Percentiles rank a stretch among this genome's conserved stretches.
phyloP scores from a whole-genome alignment of 2,888 invertebrate species.

The Lacanobia oleracea region DNA sequence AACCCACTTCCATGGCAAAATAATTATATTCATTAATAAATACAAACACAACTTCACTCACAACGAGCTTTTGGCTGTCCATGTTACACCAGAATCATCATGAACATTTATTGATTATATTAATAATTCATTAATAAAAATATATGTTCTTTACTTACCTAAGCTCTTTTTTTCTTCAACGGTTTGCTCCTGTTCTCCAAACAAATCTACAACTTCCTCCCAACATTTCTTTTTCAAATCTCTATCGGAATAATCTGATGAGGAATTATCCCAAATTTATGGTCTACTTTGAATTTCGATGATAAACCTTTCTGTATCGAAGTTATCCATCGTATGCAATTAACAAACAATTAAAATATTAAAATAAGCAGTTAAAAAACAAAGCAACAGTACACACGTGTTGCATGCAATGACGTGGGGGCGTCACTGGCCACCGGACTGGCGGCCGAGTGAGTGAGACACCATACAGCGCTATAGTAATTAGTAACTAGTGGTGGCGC shows the following conservation, averaged over 20 bases:
- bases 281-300: conserved; percentile 55
- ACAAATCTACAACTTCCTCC: conserved; percentile 52
- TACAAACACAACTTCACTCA: conserved; percentile 27
- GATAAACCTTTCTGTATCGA: conserved; percentile 58
- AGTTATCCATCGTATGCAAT: conserved; percentile 44
- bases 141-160: not conserved
- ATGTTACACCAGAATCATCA: conserved; percentile 47
- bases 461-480: no score
- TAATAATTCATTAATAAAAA: conserved; percentile 22
- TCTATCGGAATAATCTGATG: conserved; percentile 47
- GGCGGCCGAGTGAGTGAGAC: no score
- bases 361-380: conserved; percentile 22
- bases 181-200: conserved; percentile 48
- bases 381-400: conserved; percentile 8
- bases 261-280: conserved; percentile 44
- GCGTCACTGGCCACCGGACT: no score
- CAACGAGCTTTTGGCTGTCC: conserved; percentile 38
- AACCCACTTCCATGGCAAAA: conserved; percentile 48
- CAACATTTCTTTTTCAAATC: conserved; percentile 54
- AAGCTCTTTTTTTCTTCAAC: conserved; percentile 51
- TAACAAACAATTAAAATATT: conserved; percentile 34
- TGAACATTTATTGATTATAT: conserved; percentile 30
- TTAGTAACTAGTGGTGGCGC: no score
- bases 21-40: conserved; percentile 30
- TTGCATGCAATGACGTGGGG: no score